Base-by-base conservation (phyloP, 92 coral and sea anemone species). In the Meandrina meandrites region DNA sequence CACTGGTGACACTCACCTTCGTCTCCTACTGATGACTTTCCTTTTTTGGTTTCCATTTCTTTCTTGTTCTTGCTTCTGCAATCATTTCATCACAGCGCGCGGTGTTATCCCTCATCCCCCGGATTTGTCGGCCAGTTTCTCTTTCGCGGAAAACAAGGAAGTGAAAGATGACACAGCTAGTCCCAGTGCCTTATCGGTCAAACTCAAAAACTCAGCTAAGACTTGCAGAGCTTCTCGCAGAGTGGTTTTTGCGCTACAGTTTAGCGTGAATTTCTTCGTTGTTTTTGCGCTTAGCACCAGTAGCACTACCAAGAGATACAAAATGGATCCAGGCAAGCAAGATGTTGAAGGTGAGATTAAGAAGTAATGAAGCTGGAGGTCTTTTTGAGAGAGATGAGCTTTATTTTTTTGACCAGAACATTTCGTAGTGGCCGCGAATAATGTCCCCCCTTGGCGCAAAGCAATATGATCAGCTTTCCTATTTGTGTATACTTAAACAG, bases 311-410 rank as follows among this genome's bases (percentile, higher is more conserved):
- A 42, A 47, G 16, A 11, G 50, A 22, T 21, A 40, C 16, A 75
- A 40, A 42, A 75, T 75, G 79, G 79, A 75, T 19, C 19, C 54
- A 75, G 28, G 79, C 34, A 15, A 75, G 79, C 54, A 75, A 75
- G 56, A 9, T 8, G 32, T n/a, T 24, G n/a, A 75, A 75, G 51
- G 79, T 75, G 79, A 75, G 79, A 40, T 40, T 0, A 42, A 21
- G n/a, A n/a, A n/a, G n/a, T n/a, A n/a, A n/a, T n/a, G n/a, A n/a
- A n/a, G n/a, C n/a, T n/a, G n/a, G n/a, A n/a, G n/a, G n/a, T n/a
- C n/a, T n/a, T n/a, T n/a, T n/a, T n/a, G n/a, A n/a, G n/a, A n/a
- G n/a, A n/a, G n/a, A 75, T 2, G 6, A 40, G 45, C 45, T 40
- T 3, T 3, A 51, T 1, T 51, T 15, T 53, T 53, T 18, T 53